Percentiles rank a stretch among this genome's conserved stretches.
phyloP scores from a whole-genome alignment of 2,113 vertebrate genomes.

The Camelus dromedarius region DNA sequence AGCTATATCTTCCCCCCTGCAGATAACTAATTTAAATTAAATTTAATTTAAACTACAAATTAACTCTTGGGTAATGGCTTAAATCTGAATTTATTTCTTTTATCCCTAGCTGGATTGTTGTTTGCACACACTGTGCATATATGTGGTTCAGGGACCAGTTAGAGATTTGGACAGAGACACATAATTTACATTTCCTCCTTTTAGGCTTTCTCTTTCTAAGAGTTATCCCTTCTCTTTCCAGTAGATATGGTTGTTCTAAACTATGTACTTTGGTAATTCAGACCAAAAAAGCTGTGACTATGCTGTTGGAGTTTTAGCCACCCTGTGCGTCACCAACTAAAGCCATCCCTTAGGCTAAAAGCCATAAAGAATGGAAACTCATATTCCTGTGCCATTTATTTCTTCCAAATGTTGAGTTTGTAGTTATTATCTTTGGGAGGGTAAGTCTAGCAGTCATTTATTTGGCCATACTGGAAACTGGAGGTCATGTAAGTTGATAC shows the following conservation, averaged over 20 bases:
- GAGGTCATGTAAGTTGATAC: neutral
- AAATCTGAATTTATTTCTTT: slow-evolving; percentile 14
- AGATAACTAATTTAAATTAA: neutral
- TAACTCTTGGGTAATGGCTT: neutral
- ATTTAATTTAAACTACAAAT: neutral
- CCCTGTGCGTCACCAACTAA: neutral
- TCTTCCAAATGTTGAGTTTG: neutral
- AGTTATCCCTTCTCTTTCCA: neutral
- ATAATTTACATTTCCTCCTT: neutral
- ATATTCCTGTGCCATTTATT: neutral
- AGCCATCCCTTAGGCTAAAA: neutral
- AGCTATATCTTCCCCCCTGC: too few species aligned
- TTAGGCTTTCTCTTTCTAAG: neutral
- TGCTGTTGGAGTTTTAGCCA: neutral
- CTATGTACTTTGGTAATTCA: neutral
- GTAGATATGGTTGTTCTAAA: neutral
- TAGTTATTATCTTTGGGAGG: neutral
- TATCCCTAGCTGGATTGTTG: neutral
- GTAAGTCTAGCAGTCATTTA: neutral
- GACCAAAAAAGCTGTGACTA: neutral
- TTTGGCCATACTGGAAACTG: neutral
- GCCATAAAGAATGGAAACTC: neutral
- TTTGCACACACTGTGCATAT: neutral
- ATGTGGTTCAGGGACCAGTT: neutral
- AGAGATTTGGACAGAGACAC: neutral